Evolutionary conservation across 2,113 vertebrate genomes (phyloP), one percentile per base, ranked within the genome.

Genomic region (Cairina moschata): DNA sequence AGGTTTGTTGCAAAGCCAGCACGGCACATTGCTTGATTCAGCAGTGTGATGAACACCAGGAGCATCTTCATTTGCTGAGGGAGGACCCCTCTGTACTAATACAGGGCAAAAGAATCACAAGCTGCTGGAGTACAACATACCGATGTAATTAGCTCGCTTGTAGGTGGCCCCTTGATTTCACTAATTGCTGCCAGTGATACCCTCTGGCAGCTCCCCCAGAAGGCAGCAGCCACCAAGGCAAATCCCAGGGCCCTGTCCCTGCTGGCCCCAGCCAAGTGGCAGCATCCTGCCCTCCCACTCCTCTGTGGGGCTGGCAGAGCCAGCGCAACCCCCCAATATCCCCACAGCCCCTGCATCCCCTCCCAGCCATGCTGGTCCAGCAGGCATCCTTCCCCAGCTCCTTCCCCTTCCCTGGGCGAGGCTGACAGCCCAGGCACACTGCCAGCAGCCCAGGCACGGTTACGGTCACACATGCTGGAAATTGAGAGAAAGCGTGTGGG

Each of bases 391-490:
- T 96, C 48, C 60, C 83, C 54, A 2, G 0, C 55, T 90, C 77
- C 78, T 75, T 87, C 88, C 54, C 80, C 71, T n/a, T 81, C 72
- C 88, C 83, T 0, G 23, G 23, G 50, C 16, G 81, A 93, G 79
- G 75, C 94, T 96, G 95, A 95, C 83, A 91, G 85, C 55, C 77
- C 0, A 5, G 95, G 93, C 86, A 2, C 44, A 32, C 83, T 88
- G 95, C 95, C 95, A 96, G 88, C 83, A 80, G 88, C 86, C 10
- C 2, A 96, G 76, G 48, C 88, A 93, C 48, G 77, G 91, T 90
- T 78, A 91, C 0, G 6, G 88, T 96, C 88, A 86, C 90, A 88
- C 80, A 93, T 96, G 90, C 90, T 91, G 65, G 52, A 95, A 95
- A 79, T 6, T 71, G 88, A 83, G 76, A 93, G 68, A 94, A 94